These are phyloP conservation scores for Platyrinchus mystaceus DNA, from an alignment of 2,797 vertebrate species.

Conservation along the genomic window DNA sequence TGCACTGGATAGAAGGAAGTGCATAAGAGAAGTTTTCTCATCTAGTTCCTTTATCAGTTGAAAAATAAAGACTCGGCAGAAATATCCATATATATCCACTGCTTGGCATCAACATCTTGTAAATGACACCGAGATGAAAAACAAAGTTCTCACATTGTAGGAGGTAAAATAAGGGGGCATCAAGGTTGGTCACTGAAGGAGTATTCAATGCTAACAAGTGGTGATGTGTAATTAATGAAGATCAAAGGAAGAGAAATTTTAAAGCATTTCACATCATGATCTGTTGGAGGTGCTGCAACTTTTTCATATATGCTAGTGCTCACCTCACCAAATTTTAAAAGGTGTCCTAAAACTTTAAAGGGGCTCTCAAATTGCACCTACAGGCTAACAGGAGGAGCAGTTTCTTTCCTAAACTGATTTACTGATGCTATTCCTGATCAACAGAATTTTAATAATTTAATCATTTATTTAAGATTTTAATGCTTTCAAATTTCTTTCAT, in stretches of 20 bases:
- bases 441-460: neutral
- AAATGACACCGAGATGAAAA: neutral
- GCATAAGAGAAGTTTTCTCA: neutral
- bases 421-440: neutral
- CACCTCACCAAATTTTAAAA: neutral
- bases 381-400: neutral
- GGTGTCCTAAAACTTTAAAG: neutral
- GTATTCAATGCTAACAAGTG: neutral
- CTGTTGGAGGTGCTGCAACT: neutral
- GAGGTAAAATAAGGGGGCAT: conserved; percentile 1
- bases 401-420: neutral
- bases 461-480: neutral
- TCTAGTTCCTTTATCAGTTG: neutral
- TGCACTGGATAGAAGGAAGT: neutral
- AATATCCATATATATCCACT: conserved; percentile 15
- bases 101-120: conserved; percentile 32
- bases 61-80: conserved; percentile 33
- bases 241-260: neutral
- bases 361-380: neutral
- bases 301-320: neutral
- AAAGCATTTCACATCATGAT: neutral
- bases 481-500: neutral
- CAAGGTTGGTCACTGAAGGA: neutral
- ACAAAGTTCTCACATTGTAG: neutral
- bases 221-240: neutral